Base-by-base conservation (phyloP, 2,113 vertebrate genomes). In the Heloderma charlesbogerti region DNA sequence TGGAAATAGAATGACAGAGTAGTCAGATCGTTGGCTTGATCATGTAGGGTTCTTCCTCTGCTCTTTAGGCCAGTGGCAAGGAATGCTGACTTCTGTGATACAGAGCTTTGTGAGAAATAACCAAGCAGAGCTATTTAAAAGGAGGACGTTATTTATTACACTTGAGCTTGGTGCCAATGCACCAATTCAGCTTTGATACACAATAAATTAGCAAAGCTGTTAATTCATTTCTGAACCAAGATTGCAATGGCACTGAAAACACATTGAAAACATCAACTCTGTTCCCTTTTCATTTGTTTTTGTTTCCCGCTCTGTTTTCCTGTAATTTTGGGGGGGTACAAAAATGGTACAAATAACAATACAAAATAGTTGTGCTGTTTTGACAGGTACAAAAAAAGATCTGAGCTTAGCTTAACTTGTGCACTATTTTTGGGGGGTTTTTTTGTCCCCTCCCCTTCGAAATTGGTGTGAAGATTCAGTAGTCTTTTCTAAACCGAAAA, bases 321-420 rank as follows among this genome's bases (percentile, higher is more conserved):
- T 95, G 54, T 93, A 97, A 97, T 99, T 98, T 31, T 97, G 96
- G n/a, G n/a, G n/a, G n/a, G n/a, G 97, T 99, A 99, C 97, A 99
- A 98, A 96, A 99, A 99, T 98, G 98, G 98, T 99, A 99, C 98
- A 99, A 99, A 99, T 98, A 95, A 99, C 98, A 97, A 98, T 99
- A 99, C 98, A 99, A 99, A 99, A 99, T 98, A 98, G 97, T 99
- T 99, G 99, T 99, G 99, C 98, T 99, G 98, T 99, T 88, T 71
- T 97, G 98, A 98, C 97, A 92, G 96, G 98, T 99, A 99, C 98
- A 98, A 99, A 99, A 99, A 94, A 98, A 97, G 97, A 80, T 93
- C 80, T 93, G 96, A 96, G 97, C 97, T 94, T 89, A 54, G 93
- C 93, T 97, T 97, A 97, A 97, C 96, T 94, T 93, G 97, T 97